phyloP scores from a whole-genome alignment of 2,113 vertebrate genomes.

The Lanius ludovicianus region DNA sequence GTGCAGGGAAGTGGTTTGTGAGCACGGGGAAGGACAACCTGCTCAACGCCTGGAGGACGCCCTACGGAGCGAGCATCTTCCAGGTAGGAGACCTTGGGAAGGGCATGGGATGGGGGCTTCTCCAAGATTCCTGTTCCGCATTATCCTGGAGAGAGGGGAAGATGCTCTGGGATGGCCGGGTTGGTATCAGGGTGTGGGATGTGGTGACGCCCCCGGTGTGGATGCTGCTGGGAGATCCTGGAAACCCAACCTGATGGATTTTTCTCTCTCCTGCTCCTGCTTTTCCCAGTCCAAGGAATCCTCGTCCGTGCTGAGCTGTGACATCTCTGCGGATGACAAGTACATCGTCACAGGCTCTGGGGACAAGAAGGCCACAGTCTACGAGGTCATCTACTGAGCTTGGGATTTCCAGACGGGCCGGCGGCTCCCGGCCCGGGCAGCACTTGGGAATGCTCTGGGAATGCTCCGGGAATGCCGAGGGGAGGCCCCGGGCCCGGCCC shows the following conservation, averaged over 20 bases:
- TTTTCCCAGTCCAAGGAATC: constrained; percentile 92
- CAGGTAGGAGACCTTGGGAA: constrained; percentile 74
- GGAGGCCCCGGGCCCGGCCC: not conserved
- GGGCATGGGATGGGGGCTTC: fast-evolving
- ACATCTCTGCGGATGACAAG: constrained; percentile 96
- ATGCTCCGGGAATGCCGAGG: not conserved
- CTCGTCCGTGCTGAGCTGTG: constrained; percentile 94
- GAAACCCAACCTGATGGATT: not conserved
- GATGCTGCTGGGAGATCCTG: not conserved
- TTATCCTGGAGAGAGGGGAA: not conserved
- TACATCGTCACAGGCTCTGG: constrained; percentile 97
- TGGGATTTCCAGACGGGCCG: not conserved
- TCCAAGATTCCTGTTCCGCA: fast-evolving
- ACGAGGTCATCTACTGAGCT: constrained; percentile 94
- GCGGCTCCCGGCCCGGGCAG: not conserved
- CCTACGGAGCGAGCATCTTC: constrained; percentile 97
- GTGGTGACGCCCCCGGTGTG: fast-evolving
- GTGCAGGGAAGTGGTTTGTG: constrained; percentile 94
- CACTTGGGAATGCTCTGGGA: not conserved
- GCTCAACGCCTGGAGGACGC: constrained; percentile 96
- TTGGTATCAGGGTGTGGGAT: fast-evolving
- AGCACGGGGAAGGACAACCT: constrained; percentile 98
- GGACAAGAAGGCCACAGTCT: constrained; percentile 97
- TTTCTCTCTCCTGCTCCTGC: not conserved
- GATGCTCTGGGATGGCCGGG: fast-evolving